These are phyloP conservation scores for Microchrysa polita DNA, from an alignment of 2,888 invertebrate genomes.

Conservation along the genomic window DNA sequence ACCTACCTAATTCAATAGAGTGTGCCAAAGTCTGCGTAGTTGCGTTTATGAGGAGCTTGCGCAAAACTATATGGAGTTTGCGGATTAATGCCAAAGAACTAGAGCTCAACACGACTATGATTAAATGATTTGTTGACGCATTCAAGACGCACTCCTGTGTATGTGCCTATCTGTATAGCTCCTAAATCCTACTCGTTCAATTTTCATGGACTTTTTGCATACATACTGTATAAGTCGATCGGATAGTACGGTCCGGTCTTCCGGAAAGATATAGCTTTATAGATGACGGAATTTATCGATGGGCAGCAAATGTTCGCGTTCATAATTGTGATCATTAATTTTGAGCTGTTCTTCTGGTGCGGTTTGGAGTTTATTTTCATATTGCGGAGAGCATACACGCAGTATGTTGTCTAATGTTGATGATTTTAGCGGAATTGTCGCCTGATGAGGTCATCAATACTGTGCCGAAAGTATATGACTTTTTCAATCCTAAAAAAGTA, in stretches of 20 bases:
- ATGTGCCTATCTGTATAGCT: too few relatives aligned
- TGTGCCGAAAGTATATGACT: too few relatives aligned
- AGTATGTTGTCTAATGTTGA: too few relatives aligned
- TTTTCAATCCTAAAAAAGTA: too few relatives aligned
- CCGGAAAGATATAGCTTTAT: not conserved
- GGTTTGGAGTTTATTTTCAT: too few relatives aligned
- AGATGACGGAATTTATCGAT: constrained; percentile 17
- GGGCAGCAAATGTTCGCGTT: constrained; percentile 12
- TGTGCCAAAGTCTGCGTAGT: too few relatives aligned
- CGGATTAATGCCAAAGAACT: constrained; percentile 29
- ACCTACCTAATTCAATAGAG: not conserved
- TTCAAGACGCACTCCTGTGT: constrained; percentile 42
- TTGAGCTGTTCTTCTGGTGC: too few relatives aligned
- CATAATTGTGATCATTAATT: not conserved
- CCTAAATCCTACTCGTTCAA: not conserved
- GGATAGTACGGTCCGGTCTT: not conserved
- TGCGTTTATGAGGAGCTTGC: too few relatives aligned
- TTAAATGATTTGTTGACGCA: constrained; percentile 46
- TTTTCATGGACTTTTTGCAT: constrained; percentile 1
- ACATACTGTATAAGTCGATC: too few relatives aligned
- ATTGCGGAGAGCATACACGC: too few relatives aligned
- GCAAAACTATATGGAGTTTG: not conserved
- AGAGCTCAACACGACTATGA: constrained; percentile 32
- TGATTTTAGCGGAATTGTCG: too few relatives aligned
- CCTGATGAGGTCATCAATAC: too few relatives aligned